These are phyloP conservation scores for Vanessa atalanta DNA, from an alignment of 1,140 invertebrate species.

Conservation along the genomic window DNA sequence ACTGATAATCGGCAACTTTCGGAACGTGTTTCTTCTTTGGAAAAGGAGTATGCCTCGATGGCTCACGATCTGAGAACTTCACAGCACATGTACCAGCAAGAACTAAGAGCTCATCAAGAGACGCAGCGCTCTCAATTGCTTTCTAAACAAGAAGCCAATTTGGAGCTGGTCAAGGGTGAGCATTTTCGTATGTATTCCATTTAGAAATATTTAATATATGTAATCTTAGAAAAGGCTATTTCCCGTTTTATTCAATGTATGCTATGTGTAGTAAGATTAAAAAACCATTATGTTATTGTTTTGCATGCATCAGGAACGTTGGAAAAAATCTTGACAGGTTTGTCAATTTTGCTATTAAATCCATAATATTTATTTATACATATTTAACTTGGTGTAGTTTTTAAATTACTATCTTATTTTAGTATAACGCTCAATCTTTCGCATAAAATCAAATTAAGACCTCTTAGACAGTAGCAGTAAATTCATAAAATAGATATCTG, in stretches of 20 bases:
- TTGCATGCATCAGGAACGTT: conserved; percentile 79
- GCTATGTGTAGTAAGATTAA: conserved; percentile 34
- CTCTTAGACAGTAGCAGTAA: neutral
- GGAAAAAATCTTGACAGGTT: conserved; percentile 78
- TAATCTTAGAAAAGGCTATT: conserved; percentile 30
- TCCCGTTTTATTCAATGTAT: conserved; percentile 43
- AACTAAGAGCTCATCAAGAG: conserved; percentile 93
- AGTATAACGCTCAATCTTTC: no score
- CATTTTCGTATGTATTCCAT: conserved; percentile 27
- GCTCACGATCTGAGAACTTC: conserved; percentile 93
- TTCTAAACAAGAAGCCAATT: conserved; percentile 94
- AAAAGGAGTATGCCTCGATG: conserved; percentile 94
- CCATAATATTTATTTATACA: neutral
- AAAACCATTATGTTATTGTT: conserved; percentile 54
- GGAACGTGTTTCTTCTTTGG: conserved; percentile 90
- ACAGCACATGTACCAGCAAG: conserved; percentile 93
- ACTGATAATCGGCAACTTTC: conserved; percentile 89
- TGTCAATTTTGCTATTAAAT: conserved; percentile 61
- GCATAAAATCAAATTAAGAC: no score
- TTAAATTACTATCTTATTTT: no score
- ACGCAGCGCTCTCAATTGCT: conserved; percentile 90
- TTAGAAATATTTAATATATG: conserved; percentile 13
- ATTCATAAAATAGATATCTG: neutral
- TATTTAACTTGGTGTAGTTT: neutral
- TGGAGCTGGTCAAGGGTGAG: conserved; percentile 94